Base-by-base conservation (phyloP, 2,888 invertebrate species). In the Pediacus dermestoides region DNA sequence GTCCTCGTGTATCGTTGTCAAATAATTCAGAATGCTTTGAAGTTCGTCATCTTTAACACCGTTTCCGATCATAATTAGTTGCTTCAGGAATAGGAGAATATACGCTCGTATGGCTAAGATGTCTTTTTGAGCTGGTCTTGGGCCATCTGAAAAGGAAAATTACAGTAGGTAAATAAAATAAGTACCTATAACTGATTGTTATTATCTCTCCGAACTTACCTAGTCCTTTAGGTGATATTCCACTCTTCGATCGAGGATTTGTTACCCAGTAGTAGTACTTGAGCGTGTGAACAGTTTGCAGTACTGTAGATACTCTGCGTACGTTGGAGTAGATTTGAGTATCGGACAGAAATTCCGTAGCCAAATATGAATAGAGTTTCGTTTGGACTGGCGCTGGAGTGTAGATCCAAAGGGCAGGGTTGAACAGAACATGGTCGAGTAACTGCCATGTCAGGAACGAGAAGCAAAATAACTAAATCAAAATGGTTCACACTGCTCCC, bases 251-350 rank as follows among this genome's bases (percentile, higher is more conserved):
- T 50, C 89, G 77, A 1, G 99, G 97, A 76, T 94, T 94, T 42
- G 89, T 87, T 28, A 99, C 91, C 97, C 97, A 99, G 70, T 99
- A 99, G 73, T 97, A 99, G 70, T 93, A 96, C 74, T 99, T 99
- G 47, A 99, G 78, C 2, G 99, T 95, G 70, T 99, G 97, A 53
- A 99, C 92, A 14, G 96, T 95, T 73, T 99, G 97, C 30, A 99
- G 76, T 0, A 96, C 95, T 1, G 97, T 97, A 59, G 94, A 94
- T 44, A 99, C 95, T 35, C 99, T 78, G 36, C 97, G 75, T 35
- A 96, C 95, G 70, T 93, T 94, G 60, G 90, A 93, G 73, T 96
- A 96, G 62, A 96, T 94, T 71, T 95, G 94, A 1, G 94, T 92
- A 70, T 97, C 95, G 43, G 90, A 90, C 42, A 99, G 78, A 74